These are phyloP conservation scores for Streblospio benedicti DNA, from an alignment of 1,140 invertebrate species.

Conservation along the genomic window DNA sequence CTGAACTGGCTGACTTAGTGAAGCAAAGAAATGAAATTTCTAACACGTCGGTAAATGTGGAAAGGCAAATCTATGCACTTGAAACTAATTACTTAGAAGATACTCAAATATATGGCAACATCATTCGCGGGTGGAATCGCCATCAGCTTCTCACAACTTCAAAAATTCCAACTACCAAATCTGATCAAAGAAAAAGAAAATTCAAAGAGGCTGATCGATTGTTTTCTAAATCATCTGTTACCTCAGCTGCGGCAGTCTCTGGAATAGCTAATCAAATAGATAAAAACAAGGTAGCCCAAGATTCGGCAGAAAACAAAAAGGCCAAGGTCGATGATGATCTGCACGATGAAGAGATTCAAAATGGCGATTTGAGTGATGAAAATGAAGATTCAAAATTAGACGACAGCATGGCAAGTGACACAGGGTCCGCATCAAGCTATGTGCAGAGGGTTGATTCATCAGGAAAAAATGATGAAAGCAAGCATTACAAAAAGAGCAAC, in stretches of 20 bases:
- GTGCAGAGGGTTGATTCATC: neutral
- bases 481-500: constrained; percentile 5
- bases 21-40: too few species aligned
- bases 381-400: too few species aligned
- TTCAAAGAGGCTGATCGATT: constrained; percentile 95
- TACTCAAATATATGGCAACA: constrained; percentile 96
- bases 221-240: constrained; percentile 97
- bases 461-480: neutral
- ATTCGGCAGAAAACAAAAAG: too few species aligned
- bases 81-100: constrained; percentile 98
- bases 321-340: too few species aligned
- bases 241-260: constrained; percentile 87
- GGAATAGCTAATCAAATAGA: constrained; percentile 62
- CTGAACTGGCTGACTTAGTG: too few species aligned
- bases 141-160: too few species aligned
- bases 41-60: constrained; percentile 88
- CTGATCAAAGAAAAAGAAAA: constrained; percentile 91
- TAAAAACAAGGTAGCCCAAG: too few species aligned
- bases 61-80: constrained; percentile 98
- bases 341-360: too few species aligned
- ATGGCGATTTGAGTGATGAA: too few species aligned
- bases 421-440: too few species aligned
- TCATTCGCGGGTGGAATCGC: constrained; percentile 95
- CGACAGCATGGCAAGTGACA: too few species aligned
- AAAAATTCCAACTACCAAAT: constrained; percentile 61